Percentiles rank a stretch among this genome's conserved stretches.
Conservation (phyloP, 2,888 invertebrate species). For the Eurois occulta region DNA sequence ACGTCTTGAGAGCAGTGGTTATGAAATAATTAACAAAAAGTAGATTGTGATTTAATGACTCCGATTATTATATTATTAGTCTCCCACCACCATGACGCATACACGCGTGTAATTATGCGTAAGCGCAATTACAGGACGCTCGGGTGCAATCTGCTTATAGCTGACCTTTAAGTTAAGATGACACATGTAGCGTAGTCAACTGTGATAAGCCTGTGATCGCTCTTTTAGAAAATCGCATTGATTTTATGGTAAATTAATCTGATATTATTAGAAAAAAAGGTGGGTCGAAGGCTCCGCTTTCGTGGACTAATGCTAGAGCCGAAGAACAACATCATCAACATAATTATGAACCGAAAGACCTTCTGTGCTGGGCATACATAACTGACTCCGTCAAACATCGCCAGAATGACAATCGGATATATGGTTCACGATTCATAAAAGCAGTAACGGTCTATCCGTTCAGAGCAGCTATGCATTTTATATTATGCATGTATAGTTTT, state of each 20-base stretch:
- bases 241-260: constrained; percentile 37
- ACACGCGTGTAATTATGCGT: constrained; percentile 40
- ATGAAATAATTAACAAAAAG: neutral
- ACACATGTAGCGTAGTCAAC: constrained; percentile 26
- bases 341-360: neutral
- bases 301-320: neutral
- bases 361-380: neutral
- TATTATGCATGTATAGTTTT: constrained; percentile 21
- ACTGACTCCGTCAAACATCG: neutral
- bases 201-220: constrained; percentile 35
- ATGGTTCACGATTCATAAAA: neutral
- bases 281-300: neutral
- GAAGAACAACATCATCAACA: neutral
- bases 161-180: constrained; percentile 53
- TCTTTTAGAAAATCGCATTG: constrained; percentile 47
- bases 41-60: constrained; percentile 7
- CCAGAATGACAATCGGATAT: neutral
- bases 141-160: constrained; percentile 55
- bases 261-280: constrained; percentile 4
- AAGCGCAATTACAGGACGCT: constrained; percentile 51
- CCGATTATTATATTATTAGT: constrained; percentile 35
- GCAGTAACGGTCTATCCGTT: too few relatives aligned
- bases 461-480: neutral
- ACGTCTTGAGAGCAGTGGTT: neutral
- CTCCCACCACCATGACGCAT: constrained; percentile 26